Percentiles rank a stretch among this genome's conserved stretches.
phyloP scores from a whole-genome alignment of 2,797 vertebrate species.

The Arrhamphus sclerolepis region DNA sequence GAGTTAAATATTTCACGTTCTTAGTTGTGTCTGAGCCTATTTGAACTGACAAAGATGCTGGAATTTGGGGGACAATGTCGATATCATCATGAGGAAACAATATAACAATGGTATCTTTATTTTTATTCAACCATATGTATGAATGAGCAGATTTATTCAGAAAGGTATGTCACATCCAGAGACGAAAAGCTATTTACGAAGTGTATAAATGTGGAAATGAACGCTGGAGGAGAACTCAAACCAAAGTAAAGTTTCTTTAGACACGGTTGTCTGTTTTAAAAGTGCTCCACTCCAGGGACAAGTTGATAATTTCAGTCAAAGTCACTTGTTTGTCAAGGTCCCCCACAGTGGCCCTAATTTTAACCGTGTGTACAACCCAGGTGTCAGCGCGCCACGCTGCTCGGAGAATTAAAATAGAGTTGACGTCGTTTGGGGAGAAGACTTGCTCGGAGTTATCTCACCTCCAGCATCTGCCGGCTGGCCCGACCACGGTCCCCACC shows the following conservation, averaged over 20 bases:
- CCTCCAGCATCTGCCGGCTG: constrained; percentile 68
- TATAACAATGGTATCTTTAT: too few relatives aligned
- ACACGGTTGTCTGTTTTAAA: constrained; percentile 14
- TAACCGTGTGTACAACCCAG: constrained; percentile 63
- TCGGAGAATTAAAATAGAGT: constrained; percentile 74
- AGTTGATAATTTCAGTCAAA: constrained; percentile 65
- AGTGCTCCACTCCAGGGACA: constrained; percentile 29
- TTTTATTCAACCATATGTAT: too few relatives aligned
- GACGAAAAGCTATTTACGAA: too few relatives aligned
- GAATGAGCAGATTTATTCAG: too few relatives aligned
- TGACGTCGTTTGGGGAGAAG: constrained; percentile 59
- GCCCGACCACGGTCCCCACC: constrained; percentile 43
- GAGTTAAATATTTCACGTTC: constrained; percentile 14
- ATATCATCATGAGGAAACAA: neutral
- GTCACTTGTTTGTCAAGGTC: constrained; percentile 75
- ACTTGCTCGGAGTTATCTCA: constrained; percentile 70
- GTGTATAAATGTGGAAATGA: neutral
- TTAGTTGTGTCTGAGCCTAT: constrained; percentile 28
- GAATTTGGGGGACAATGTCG: neutral
- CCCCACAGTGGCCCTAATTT: constrained; percentile 67
- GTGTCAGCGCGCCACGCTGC: constrained; percentile 65
- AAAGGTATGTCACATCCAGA: too few relatives aligned
- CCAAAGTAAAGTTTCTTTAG: constrained; percentile 6
- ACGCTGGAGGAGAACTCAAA: neutral
- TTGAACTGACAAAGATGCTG: too few relatives aligned